Conservation (phyloP, 2,888 invertebrate genomes). For the Patella pellucida region DNA sequence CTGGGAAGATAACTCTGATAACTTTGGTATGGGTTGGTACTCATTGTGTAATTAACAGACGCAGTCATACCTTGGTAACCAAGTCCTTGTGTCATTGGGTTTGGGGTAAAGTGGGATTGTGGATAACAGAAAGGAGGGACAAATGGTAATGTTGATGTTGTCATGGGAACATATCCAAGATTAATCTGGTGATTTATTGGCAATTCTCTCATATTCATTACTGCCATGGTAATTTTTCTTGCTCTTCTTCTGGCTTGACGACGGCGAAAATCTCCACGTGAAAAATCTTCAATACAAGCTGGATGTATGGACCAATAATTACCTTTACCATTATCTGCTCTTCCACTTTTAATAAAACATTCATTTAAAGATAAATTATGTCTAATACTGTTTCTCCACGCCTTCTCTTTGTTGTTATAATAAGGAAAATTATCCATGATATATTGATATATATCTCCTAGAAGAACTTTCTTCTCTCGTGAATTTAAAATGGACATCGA, state of each 20-base stretch:
- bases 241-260: slow-evolving; percentile 95
- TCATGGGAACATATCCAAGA: slow-evolving; percentile 54
- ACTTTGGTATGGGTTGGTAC: too few relatives aligned
- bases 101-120: too few relatives aligned
- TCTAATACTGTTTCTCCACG: slow-evolving; percentile 68
- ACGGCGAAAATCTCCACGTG: slow-evolving; percentile 93
- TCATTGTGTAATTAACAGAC: too few relatives aligned
- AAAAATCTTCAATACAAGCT: slow-evolving; percentile 95
- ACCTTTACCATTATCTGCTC: slow-evolving; percentile 87
- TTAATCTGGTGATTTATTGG: slow-evolving; percentile 32
- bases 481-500: slow-evolving; percentile 67
- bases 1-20: too few relatives aligned
- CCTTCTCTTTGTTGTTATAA: slow-evolving; percentile 64
- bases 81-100: too few relatives aligned
- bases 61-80: too few relatives aligned
- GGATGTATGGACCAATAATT: slow-evolving; percentile 99
- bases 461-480: slow-evolving; percentile 59
- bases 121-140: background rate
- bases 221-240: slow-evolving; percentile 43
- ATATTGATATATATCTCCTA: slow-evolving; percentile 68
- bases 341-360: slow-evolving; percentile 66
- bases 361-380: slow-evolving; percentile 68
- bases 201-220: background rate
- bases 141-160: slow-evolving; percentile 43
- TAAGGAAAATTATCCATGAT: slow-evolving; percentile 65